Percentiles rank a stretch among this genome's conserved stretches.
Conservation (phyloP, 2,888 invertebrate genomes). For the Sinhomidia bicolor region DNA sequence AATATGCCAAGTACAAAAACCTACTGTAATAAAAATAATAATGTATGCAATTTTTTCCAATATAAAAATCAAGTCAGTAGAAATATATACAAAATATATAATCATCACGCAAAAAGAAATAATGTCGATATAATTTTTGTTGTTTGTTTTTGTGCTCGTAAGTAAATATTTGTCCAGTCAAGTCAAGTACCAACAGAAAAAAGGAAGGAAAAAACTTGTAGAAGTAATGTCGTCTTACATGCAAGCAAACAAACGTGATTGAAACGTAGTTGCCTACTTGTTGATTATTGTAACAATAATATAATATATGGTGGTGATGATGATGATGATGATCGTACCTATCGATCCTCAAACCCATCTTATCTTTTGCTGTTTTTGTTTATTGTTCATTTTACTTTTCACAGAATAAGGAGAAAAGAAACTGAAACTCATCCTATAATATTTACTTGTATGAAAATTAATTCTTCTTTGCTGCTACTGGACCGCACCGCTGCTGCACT, state of each 20-base stretch:
- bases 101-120: neutral
- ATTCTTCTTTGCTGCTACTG: too few relatives aligned
- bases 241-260: too few relatives aligned
- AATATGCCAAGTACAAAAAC: too few relatives aligned
- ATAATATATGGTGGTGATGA: too few relatives aligned
- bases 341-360: neutral
- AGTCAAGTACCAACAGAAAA: neutral
- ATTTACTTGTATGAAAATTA: too few relatives aligned
- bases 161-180: conserved; percentile 24
- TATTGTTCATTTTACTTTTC: neutral
- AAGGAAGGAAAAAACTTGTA: too few relatives aligned
- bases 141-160: conserved; percentile 8
- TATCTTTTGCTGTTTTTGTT: neutral
- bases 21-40: neutral
- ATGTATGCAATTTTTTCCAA: neutral
- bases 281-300: too few relatives aligned
- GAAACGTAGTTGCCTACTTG: too few relatives aligned
- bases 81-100: too few relatives aligned
- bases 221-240: neutral
- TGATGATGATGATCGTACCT: too few relatives aligned
- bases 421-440: too few relatives aligned
- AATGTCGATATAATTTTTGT: neutral
- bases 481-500: too few relatives aligned
- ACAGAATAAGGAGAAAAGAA: neutral
- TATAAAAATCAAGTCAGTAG: neutral